Evolutionary conservation across 2,888 invertebrate genomes (phyloP), one percentile per base, ranked within the genome.

Genomic region (Nebria brevicollis): DNA sequence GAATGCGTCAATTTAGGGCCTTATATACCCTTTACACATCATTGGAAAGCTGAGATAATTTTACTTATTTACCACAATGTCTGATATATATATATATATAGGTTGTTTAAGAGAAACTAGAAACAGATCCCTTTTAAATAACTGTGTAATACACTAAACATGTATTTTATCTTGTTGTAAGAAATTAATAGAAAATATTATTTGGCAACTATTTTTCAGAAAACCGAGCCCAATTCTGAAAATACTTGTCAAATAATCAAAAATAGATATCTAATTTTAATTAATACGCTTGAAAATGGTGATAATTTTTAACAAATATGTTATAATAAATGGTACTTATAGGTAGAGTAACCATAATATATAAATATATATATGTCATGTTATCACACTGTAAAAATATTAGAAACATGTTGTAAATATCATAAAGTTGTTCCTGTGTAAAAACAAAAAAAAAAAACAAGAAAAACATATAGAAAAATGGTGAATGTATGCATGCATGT

Each of bases 201-300:
- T 80, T 83, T 84, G 86, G 84, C 85, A 86, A 85, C 84, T 83
- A 86, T 86, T 87, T n/a, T 87, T 86, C 86, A 86, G 86, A 83
- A 84, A 82, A 84, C 72, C 82, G 88, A 88, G 88, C 87, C 88
- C 88, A 86, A 85, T 85, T 85, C 87, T 86, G 86, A 85, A 87
- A 87, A 86, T 85, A 84, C 84, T 86, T 86, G 85, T 84, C 86
- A 75, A 82, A 79, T 83, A 82, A 34, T 4, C 86, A 72, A 81
- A 79, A 82, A 82, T 15, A 77, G 34, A 15, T 74, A n/a, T 70
- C 73, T 77, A 81, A 74, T 75, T 80, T 80, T 80, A 11, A 80
- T 80, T 80, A 80, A 80, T 80, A 80, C 80, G 80, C 80, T 80
- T 80, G 80, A 80, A 80, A 80, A 80, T 75, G 80, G 80, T 80